Conservation (phyloP, 2,888 invertebrate species). For the Chloromyia formosa region DNA sequence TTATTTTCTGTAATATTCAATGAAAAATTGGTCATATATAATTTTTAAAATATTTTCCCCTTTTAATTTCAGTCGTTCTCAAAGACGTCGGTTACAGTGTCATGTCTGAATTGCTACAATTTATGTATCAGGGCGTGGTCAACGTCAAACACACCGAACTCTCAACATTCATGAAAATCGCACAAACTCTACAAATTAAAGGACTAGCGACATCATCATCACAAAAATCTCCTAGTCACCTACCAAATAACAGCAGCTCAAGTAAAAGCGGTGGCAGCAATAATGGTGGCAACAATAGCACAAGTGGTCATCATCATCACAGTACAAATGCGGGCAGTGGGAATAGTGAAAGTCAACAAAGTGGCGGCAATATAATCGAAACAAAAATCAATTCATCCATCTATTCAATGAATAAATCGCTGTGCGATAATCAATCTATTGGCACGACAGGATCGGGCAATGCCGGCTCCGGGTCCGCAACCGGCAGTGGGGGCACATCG, state of each 20-base stretch:
- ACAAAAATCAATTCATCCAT: constrained; percentile 47
- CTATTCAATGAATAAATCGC: constrained; percentile 31
- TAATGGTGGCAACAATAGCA: constrained; percentile 23
- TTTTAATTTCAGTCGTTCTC: constrained; percentile 65
- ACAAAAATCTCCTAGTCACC: constrained; percentile 57
- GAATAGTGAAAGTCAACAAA: constrained; percentile 41
- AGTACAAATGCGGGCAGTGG: constrained; percentile 15
- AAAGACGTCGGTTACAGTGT: constrained; percentile 69
- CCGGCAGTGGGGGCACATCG: constrained; percentile 42
- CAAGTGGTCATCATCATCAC: neutral
- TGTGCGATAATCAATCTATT: constrained; percentile 25
- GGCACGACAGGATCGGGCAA: constrained; percentile 27
- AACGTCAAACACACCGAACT: constrained; percentile 65
- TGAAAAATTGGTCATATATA: too few relatives aligned
- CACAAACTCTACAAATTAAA: constrained; percentile 65
- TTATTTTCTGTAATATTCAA: too few relatives aligned
- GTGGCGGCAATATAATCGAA: constrained; percentile 45
- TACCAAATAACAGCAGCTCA: constrained; percentile 40
- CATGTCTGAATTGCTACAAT: constrained; percentile 68
- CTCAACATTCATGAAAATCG: constrained; percentile 65
- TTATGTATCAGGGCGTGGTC: constrained; percentile 71
- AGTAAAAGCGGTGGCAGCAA: constrained; percentile 30
- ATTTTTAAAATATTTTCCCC: too few relatives aligned
- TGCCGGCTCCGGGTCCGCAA: constrained; percentile 39
- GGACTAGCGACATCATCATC: constrained; percentile 62